Evolutionary conservation across 2,888 invertebrate species (phyloP), one percentile per base, ranked within the genome.

Genomic region (Rotaria socialis): DNA sequence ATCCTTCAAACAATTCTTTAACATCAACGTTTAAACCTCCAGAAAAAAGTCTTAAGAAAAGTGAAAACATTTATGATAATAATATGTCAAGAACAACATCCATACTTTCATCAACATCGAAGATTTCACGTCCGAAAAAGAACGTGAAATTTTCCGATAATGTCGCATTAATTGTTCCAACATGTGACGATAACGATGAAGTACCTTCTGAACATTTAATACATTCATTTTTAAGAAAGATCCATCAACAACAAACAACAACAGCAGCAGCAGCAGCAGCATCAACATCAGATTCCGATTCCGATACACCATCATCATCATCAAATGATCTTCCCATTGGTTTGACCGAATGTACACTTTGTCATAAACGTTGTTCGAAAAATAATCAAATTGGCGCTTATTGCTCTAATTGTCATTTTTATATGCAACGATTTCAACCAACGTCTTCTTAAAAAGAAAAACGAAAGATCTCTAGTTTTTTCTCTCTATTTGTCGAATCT

Each of bases 331-430:
- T 47, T 80, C 47, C 43, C 4, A 47, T 80, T 43, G 47, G 47
- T 22, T 80, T 80, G 47, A 80, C 24, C n/a, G 80, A 80, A 80
- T 80, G 80, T 47, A 47, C 43, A 47, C n/a, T 80, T 11, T 80
- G 80, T 80, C 80, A 80, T 80, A 80, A 80, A 80, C 80, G 80
- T 43, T 80, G 43, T n/a, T 43, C 47, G 8, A 47, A 47, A n/a
- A 80, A 47, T 80, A 47, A 47, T 80, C 47, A 47, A 47, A 19
- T 67, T 41, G 67, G 67, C 35, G 19, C 43, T 8, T 80, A 80
- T 80, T 80, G 80, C 47, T 80, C 80, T n/a, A 80, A 80, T 47
- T 80, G 80, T 80, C 80, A 80, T 43, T 80, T n/a, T 43, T 80
- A 80, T 80, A 43, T 80, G 47, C 80, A 80, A 47, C 43, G 80